Evolutionary conservation across 2,888 invertebrate genomes (phyloP), one percentile per base, ranked within the genome.

Genomic region (Drosophila vallismaia): DNA sequence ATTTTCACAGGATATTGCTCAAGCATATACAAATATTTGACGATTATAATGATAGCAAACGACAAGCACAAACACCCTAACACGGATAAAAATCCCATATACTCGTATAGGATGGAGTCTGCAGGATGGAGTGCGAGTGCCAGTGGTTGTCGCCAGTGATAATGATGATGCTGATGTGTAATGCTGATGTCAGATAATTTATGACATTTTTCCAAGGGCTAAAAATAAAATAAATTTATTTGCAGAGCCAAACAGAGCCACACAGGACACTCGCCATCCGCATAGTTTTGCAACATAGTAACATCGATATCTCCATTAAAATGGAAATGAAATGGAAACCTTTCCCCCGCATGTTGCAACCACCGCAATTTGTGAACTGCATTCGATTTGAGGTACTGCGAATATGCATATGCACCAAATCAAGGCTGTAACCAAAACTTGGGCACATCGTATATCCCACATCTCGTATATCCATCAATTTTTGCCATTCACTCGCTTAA

Each of bases 1-100:
- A 77, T 75, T 73, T 67, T 48, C 62, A 76, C 71, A 71, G 67
- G 70, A 66, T 62, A 76, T 76, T 58, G 55, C 60, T 55, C 53
- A 29, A 52, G 63, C 76, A 74, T 67, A 56, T 67, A 72, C 71
- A 72, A 72, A 73, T 74, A 75, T 72, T 68, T 75, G 64, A 57
- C 71, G 71, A 72, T 74, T 72, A 68, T 68, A 58, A 64, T 58
- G 64, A 64, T 64, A 71, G 54, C 55, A 62, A 44, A 6, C 36
- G 31, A 9, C 58, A 46, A n/a, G 26, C 59, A 9, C 33, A 56
- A 9, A 49, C 28, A 29, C 40, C 29, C 40, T n/a, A 31, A 33
- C 38, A 12, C 14, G 19, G 8, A 19, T 14, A 42, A 1, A 42
- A 6, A 12, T 8, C 14, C 40, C 4, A 40, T 29, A 19, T 19